Evolutionary conservation across 2,113 vertebrate genomes (phyloP).

Genomic region (Melozone crissalis): DNA sequence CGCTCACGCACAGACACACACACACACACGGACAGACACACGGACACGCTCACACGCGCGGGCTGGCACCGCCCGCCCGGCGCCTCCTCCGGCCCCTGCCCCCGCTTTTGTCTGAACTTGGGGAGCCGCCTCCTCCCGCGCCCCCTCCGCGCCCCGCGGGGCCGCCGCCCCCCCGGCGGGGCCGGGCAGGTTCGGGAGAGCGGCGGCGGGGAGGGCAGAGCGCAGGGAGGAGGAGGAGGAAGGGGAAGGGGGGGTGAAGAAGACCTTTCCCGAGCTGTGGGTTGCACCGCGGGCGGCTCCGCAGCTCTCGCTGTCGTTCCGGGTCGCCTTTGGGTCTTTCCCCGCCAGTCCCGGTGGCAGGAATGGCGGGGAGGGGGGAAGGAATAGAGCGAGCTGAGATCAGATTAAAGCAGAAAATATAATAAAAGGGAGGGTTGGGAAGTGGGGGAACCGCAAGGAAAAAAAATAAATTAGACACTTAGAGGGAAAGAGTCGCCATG

Average conservation of each 20-base stretch:
- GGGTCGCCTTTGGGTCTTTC: slow-evolving; percentile 61
- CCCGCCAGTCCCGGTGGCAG: slow-evolving; percentile 51
- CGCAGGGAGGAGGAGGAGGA: neutral
- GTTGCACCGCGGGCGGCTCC: slow-evolving; percentile 44
- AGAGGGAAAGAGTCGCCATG: slow-evolving; percentile 79
- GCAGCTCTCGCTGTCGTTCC: slow-evolving; percentile 70
- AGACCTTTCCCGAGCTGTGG: slow-evolving; percentile 23
- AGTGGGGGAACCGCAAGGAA: neutral
- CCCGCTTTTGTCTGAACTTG: slow-evolving; percentile 38
- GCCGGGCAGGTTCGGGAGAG: neutral
- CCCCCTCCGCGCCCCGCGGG: slow-evolving; percentile 1
- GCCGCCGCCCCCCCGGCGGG: neutral
- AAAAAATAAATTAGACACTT: slow-evolving; percentile 69
- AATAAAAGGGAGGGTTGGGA: neutral
- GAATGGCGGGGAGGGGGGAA: neutral
- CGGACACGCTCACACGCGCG: neutral
- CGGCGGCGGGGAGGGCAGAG: neutral
- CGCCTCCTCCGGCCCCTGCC: slow-evolving; percentile 11
- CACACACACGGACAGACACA: neutral
- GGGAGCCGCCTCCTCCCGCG: slow-evolving; percentile 15
- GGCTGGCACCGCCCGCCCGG: slow-evolving; percentile 43
- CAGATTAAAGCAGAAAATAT: slow-evolving; percentile 25
- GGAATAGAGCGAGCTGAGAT: slow-evolving; percentile 65
- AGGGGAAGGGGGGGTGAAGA: neutral
- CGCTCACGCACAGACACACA: neutral